Evolutionary conservation across 2,797 vertebrate genomes (phyloP).

Genomic region (Semotilus atromaculatus): DNA sequence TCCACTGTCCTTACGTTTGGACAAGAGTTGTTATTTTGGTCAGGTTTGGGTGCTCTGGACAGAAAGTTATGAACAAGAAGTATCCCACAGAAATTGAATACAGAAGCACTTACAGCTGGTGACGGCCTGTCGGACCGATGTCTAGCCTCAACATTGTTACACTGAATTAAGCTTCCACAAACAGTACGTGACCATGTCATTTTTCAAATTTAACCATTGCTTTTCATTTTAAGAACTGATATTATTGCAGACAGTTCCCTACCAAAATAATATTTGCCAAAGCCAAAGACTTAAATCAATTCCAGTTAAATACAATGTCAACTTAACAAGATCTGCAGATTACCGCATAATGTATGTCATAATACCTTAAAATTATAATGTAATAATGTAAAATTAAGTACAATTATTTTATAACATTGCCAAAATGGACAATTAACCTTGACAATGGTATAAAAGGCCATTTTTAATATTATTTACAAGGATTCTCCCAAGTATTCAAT

Average conservation of each 20-base stretch:
- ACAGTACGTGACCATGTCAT: constrained; percentile 43
- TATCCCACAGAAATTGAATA: constrained; percentile 54
- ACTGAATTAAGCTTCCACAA: constrained; percentile 49
- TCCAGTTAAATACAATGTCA: neutral
- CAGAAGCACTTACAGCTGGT: constrained; percentile 49
- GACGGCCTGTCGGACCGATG: constrained; percentile 48
- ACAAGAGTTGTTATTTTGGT: constrained; percentile 61
- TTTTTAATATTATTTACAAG: neutral
- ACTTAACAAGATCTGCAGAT: neutral
- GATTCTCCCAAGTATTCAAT: neutral
- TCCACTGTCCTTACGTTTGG: constrained; percentile 50
- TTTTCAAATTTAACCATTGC: constrained; percentile 42
- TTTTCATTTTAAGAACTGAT: constrained; percentile 31
- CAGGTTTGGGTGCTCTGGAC: constrained; percentile 45
- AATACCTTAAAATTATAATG: too few relatives aligned
- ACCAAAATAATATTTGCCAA: neutral
- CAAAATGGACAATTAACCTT: neutral
- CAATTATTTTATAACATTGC: neutral
- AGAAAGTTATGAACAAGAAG: constrained; percentile 51
- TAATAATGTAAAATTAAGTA: neutral
- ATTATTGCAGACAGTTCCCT: constrained; percentile 17
- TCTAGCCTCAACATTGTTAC: constrained; percentile 56
- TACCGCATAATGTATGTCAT: neutral
- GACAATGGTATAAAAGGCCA: neutral
- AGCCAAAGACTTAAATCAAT: neutral